Conservation (phyloP, 2,797 vertebrate species). For the Leptatherina wallacei region DNA sequence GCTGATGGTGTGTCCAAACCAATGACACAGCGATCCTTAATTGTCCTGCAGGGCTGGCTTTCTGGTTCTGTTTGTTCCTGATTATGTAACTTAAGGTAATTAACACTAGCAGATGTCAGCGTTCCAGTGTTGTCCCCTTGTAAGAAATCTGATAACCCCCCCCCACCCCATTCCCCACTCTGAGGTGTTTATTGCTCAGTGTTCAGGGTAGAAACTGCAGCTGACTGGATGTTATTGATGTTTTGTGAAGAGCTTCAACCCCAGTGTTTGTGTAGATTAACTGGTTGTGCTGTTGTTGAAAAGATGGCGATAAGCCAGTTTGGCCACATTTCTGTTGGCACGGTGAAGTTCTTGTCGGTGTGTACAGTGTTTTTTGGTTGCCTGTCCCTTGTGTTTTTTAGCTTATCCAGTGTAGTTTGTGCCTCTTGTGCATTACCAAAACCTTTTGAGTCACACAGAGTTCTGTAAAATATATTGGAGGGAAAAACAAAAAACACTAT, state of each 20-base stretch:
- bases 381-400: not conserved
- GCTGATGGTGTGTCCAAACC: slow-evolving; percentile 36
- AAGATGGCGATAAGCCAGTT: slow-evolving; percentile 6
- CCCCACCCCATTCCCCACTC: not conserved
- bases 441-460: not conserved
- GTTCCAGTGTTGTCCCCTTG: slow-evolving; percentile 7
- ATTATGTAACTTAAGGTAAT: slow-evolving; percentile 28
- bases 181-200: slow-evolving; percentile 36
- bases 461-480: not conserved
- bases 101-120: slow-evolving; percentile 14
- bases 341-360: not conserved
- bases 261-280: slow-evolving; percentile 21
- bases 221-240: slow-evolving; percentile 41
- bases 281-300: slow-evolving; percentile 5
- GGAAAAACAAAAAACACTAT: not conserved
- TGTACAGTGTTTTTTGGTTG: not conserved
- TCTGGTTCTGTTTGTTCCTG: slow-evolving; percentile 24
- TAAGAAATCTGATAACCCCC: slow-evolving; percentile 12
- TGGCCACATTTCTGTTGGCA: slow-evolving; percentile 15
- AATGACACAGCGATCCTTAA: slow-evolving; percentile 11
- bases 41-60: slow-evolving; percentile 17
- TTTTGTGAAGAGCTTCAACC: slow-evolving; percentile 28
- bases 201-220: slow-evolving; percentile 17
- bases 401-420: not conserved
- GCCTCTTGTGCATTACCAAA: not conserved